These are phyloP conservation scores for Pelmatolapia mariae DNA, from an alignment of 2,113 vertebrate genomes.

Conservation along the genomic window DNA sequence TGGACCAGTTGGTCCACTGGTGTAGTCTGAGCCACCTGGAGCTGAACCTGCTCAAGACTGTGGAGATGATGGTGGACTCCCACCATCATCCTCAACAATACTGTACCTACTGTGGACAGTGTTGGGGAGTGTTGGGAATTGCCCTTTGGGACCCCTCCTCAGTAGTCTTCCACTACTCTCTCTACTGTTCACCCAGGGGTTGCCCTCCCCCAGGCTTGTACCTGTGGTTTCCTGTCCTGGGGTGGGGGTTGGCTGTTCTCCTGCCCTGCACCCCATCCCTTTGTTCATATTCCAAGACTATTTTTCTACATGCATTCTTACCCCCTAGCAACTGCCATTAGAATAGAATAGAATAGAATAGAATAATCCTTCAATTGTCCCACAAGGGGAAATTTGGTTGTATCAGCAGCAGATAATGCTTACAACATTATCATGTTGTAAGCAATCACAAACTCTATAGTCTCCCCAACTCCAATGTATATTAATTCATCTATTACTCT, in stretches of 20 bases:
- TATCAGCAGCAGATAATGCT: neutral
- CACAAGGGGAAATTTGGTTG: neutral
- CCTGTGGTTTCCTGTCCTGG: neutral
- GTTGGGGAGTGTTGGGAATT: neutral
- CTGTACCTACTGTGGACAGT: neutral
- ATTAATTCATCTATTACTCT: neutral
- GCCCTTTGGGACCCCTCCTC: neutral
- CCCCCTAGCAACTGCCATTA: neutral
- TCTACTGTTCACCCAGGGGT: neutral
- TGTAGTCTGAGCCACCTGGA: neutral
- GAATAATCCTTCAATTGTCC: neutral
- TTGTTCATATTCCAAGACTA: neutral
- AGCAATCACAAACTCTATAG: neutral
- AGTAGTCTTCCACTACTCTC: neutral
- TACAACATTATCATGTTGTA: neutral
- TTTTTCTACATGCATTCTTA: neutral
- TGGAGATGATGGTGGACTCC: neutral
- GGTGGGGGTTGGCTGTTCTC: neutral
- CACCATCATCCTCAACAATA: neutral
- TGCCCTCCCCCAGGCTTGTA: neutral
- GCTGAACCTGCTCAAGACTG: neutral
- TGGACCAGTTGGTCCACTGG: neutral
- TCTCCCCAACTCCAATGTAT: fast-evolving
- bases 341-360: neutral
- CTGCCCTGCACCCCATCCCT: neutral